Conservation (phyloP, 2,888 invertebrate species). For the Onchidella celtica region DNA sequence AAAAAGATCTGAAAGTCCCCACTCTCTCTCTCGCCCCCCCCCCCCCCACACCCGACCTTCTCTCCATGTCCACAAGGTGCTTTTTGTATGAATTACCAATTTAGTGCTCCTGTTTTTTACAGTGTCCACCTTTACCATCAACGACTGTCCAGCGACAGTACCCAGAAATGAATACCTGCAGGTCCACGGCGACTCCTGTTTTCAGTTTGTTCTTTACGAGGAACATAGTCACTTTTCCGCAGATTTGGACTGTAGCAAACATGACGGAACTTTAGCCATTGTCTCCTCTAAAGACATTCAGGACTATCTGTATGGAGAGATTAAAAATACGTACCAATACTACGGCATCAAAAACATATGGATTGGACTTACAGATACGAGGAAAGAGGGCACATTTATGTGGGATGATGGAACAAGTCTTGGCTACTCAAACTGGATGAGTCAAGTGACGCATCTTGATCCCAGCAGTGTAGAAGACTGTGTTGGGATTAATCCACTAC, state of each 20-base stretch:
- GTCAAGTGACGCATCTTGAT: neutral
- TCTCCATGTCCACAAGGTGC: no score
- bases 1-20: no score
- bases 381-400: neutral
- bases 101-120: neutral
- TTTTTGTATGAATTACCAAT: no score
- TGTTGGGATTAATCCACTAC: neutral
- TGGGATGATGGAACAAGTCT: neutral
- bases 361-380: neutral
- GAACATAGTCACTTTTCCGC: neutral
- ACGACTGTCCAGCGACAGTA: conserved; percentile 34
- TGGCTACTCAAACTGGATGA: neutral
- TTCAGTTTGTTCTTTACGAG: conserved; percentile 17
- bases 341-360: neutral
- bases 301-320: neutral
- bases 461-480: conserved; percentile 4
- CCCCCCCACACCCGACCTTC: no score
- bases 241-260: neutral
- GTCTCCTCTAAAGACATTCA: neutral
- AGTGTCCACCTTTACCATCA: neutral
- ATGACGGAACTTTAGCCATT: neutral
- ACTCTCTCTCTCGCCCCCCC: no score
- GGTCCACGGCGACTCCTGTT: conserved; percentile 12
- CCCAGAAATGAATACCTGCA: neutral
- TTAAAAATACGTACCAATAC: neutral